These are phyloP conservation scores for Dione vanillae DNA, from an alignment of 2,888 invertebrate species.

Conservation along the genomic window DNA sequence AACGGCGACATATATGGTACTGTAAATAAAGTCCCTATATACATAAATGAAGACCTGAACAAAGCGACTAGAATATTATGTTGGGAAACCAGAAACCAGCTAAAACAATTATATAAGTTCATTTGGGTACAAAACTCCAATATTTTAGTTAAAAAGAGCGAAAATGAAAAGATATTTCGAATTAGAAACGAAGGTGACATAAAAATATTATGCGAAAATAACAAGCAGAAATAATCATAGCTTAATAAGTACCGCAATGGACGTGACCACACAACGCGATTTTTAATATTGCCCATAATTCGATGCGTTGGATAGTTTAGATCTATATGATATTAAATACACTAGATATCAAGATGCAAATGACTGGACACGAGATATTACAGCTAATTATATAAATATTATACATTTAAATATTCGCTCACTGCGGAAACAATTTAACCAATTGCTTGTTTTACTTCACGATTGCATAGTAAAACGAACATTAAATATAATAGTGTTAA, in stretches of 20 bases:
- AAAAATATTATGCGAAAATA: conserved; percentile 5
- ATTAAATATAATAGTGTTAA: conserved; percentile 8
- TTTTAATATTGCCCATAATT: too few relatives aligned
- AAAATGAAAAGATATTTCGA: conserved; percentile 28
- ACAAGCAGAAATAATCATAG: not conserved
- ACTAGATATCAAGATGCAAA: not conserved
- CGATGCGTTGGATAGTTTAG: too few relatives aligned
- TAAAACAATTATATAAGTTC: conserved; percentile 33
- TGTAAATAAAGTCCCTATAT: conserved; percentile 24
- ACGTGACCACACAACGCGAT: too few relatives aligned
- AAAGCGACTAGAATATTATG: conserved; percentile 29
- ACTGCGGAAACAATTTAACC: conserved; percentile 1
- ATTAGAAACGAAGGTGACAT: conserved; percentile 35
- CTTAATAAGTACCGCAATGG: too few relatives aligned
- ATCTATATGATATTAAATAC: conserved; percentile 8
- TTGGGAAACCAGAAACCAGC: conserved; percentile 33
- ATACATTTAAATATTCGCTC: conserved; percentile 11
- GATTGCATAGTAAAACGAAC: conserved; percentile 7
- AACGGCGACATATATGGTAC: conserved; percentile 26
- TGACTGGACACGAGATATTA: not conserved
- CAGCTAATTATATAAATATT: not conserved
- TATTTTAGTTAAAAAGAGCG: conserved; percentile 32
- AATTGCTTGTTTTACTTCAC: not conserved
- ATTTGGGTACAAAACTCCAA: conserved; percentile 42
- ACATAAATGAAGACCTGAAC: conserved; percentile 36